A percentile compares a stretch with the other conserved stretches of the same genome.
These are phyloP conservation scores for Verasper variegatus DNA, from an alignment of 2,113 vertebrate genomes.

Conservation along the genomic window DNA sequence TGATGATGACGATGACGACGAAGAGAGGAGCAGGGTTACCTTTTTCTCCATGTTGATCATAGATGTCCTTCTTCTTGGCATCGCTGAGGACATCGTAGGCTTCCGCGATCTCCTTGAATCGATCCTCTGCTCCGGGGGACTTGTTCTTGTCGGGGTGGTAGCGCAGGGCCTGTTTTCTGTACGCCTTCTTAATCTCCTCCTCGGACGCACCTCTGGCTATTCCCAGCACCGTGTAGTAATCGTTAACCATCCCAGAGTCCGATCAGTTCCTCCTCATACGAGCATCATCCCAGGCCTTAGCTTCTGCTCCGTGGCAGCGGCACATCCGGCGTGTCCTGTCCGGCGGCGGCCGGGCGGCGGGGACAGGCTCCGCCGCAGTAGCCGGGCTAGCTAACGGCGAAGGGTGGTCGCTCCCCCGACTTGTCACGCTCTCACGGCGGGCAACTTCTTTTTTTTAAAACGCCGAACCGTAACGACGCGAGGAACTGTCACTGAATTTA, in stretches of 20 bases:
- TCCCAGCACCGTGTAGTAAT: constrained; percentile 91
- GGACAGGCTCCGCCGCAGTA: constrained; percentile 4
- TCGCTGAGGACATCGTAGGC: constrained; percentile 95
- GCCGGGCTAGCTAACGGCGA: constrained; percentile 23
- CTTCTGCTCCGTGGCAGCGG: not conserved
- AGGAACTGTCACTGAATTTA: not conserved
- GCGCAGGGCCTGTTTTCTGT: constrained; percentile 90
- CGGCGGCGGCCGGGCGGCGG: not conserved
- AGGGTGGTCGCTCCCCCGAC: constrained; percentile 8
- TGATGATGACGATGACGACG: no score
- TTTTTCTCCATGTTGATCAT: constrained; percentile 92
- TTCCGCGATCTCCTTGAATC: constrained; percentile 95
- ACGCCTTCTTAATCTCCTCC: constrained; percentile 92
- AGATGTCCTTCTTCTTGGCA: constrained; percentile 91
- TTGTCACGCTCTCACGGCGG: not conserved
- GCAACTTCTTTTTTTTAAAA: constrained; percentile 6
- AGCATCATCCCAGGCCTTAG: not conserved
- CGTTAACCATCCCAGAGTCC: constrained; percentile 87
- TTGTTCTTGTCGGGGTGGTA: constrained; percentile 96
- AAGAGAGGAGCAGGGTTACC: constrained; percentile 72
- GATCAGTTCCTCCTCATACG: constrained; percentile 13
- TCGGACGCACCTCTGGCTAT: constrained; percentile 86
- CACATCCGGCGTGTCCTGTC: constrained; percentile 13
- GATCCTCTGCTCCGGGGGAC: constrained; percentile 89
- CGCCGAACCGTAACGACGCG: not conserved